phyloP scores from a whole-genome alignment of 1,140 invertebrate species.

The Eurosta solidaginis region DNA sequence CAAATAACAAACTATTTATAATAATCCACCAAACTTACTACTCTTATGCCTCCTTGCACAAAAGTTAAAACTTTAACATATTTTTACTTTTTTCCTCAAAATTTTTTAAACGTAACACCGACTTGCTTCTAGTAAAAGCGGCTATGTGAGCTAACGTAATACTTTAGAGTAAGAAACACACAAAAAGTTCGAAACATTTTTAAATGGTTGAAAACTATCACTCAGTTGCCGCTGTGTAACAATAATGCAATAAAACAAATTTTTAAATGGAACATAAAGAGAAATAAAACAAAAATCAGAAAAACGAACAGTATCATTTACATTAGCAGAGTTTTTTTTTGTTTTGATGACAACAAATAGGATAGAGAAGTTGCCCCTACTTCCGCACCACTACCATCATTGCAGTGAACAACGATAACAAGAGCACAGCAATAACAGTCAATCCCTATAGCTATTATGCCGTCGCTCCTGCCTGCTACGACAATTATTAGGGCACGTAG shows the following conservation, averaged over 20 bases:
- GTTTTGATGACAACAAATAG: background rate
- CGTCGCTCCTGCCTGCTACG: background rate
- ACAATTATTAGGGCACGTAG: slow-evolving; percentile 1
- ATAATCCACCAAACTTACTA: too few species aligned
- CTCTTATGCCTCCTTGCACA: too few species aligned
- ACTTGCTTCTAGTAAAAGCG: too few species aligned
- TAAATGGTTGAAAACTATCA: background rate
- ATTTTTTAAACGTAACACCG: too few species aligned
- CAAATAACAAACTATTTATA: too few species aligned
- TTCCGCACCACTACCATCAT: background rate
- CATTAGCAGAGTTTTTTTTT: too few species aligned
- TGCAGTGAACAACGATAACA: too few species aligned
- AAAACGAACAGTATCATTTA: slow-evolving; percentile 8
- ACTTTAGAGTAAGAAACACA: background rate
- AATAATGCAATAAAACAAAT: background rate
- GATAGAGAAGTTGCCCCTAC: background rate
- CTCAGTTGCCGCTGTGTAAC: background rate
- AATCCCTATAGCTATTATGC: background rate
- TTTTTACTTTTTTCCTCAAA: too few species aligned
- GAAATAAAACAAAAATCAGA: background rate
- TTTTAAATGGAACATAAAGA: background rate
- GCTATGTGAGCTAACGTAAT: too few species aligned
- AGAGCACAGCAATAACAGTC: background rate
- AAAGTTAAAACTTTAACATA: too few species aligned
- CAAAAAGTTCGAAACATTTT: background rate